Percentiles rank a stretch among this genome's conserved stretches.
These are phyloP conservation scores for Hydrolagus colliei DNA, from an alignment of 2,797 vertebrate genomes.

Conservation along the genomic window DNA sequence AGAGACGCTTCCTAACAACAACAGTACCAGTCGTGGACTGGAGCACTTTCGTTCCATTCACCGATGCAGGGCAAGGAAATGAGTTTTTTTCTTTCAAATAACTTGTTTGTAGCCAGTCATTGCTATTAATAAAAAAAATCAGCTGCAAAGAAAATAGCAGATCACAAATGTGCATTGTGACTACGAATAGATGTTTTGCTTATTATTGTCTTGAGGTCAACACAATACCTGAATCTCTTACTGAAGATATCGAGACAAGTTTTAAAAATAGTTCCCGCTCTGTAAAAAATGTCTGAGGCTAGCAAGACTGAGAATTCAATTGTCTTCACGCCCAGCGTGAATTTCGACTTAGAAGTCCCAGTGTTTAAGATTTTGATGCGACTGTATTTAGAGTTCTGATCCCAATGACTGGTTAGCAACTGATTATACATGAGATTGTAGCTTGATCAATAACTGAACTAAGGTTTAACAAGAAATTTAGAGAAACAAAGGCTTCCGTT, in stretches of 20 bases:
- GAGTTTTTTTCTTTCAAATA: slow-evolving; percentile 30
- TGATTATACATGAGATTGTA: too few species aligned
- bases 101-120: slow-evolving; percentile 35
- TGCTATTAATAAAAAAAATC: slow-evolving; percentile 30
- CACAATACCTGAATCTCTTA: neutral
- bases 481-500: neutral
- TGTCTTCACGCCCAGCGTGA: neutral
- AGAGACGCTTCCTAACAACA: slow-evolving; percentile 54
- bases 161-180: neutral
- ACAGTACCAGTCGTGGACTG: slow-evolving; percentile 40
- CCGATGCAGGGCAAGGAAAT: slow-evolving; percentile 38
- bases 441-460: too few species aligned
- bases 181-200: neutral
- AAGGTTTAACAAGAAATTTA: too few species aligned
- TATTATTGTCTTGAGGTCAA: slow-evolving; percentile 15
- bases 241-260: neutral
- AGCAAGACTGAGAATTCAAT: neutral
- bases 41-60: slow-evolving; percentile 45
- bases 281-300: neutral
- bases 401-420: too few species aligned
- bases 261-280: neutral
- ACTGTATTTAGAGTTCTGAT: neutral
- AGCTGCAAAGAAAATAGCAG: slow-evolving; percentile 22
- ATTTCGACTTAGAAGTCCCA: too few species aligned
- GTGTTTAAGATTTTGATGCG: neutral